Base-by-base conservation (phyloP, 2,797 vertebrate genomes). In the Coranthus polyacanthus region DNA sequence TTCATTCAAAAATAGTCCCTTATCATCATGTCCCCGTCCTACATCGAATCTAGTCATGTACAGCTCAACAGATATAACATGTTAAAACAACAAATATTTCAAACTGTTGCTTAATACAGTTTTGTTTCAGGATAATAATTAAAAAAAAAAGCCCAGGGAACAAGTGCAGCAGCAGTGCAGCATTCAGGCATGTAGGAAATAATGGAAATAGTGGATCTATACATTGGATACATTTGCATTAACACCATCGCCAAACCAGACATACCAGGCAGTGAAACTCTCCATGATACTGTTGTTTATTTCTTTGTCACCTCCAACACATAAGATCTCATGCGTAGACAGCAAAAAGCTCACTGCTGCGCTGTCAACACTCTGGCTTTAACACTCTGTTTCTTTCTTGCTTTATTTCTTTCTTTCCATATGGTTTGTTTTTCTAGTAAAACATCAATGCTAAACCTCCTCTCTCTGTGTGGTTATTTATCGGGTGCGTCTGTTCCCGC, bases 381-480 rank as follows among this genome's bases (percentile, higher is more conserved):
- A 72, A 83, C 83, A 81, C 47, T 68, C 29, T 47, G 56, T 76
- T 82, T 81, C 24, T 79, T 82, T 84, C 54, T 49, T 78, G 21
- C 34, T 82, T 78, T 68, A 12, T 83, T 79, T 86, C 63, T 86
- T 83, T 85, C 70, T 78, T 86, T 83, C 74, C 83, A 84, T 89
- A 83, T 76, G 72, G 46, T 87, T 90, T 89, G 56, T 72, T 86
- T 92, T 93, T 92, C 83, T 92, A 92, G 88, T 93, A 93, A 93
- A 92, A 92, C 82, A 89, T 88, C 77, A 84, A 84, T 84, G 78
- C 80, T 84, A 53, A 89, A 76, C 63, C 46, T 65, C 29, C 21
- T 50, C 20, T 82, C 51, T 78, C 26, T 72, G 82, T 82, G 83
- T 92, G 72, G 50, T 91, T 86, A 69, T 90, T 90, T 78, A 51